Conservation (phyloP, 2,888 invertebrate species). For the Orgyia antiqua region DNA sequence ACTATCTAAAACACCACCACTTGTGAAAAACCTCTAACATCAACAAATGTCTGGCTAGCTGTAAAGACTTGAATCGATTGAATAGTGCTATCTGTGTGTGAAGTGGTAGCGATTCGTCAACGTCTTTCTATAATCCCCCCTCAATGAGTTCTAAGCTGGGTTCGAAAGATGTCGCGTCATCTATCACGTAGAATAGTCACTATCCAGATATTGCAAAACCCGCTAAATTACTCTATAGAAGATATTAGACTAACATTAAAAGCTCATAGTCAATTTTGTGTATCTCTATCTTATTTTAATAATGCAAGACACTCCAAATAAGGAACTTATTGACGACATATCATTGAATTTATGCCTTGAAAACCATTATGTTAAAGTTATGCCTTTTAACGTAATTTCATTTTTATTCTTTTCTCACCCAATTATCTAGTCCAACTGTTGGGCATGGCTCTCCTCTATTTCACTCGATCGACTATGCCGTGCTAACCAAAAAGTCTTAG, state of each 20-base stretch:
- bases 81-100: conserved; percentile 61
- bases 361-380: too few relatives aligned
- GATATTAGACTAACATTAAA: too few relatives aligned
- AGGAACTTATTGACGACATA: too few relatives aligned
- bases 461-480: too few relatives aligned
- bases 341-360: too few relatives aligned
- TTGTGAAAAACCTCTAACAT: not conserved
- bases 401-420: too few relatives aligned
- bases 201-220: conserved; percentile 10
- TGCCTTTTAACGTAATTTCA: too few relatives aligned
- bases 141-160: conserved; percentile 68
- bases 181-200: conserved; percentile 53
- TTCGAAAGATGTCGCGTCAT: conserved; percentile 61
- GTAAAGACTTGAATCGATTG: conserved; percentile 67
- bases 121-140: conserved; percentile 69
- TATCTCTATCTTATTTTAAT: not conserved
- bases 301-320: too few relatives aligned
- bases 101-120: conserved; percentile 68
- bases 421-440: too few relatives aligned
- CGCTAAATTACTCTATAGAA: not conserved
- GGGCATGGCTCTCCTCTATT: too few relatives aligned
- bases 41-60: conserved; percentile 39
- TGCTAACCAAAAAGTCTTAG: too few relatives aligned
- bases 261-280: not conserved
- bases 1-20: too few relatives aligned